Percentiles rank a stretch among this genome's conserved stretches.
Conservation (phyloP, 2,888 invertebrate genomes). For the Gari tellinella region DNA sequence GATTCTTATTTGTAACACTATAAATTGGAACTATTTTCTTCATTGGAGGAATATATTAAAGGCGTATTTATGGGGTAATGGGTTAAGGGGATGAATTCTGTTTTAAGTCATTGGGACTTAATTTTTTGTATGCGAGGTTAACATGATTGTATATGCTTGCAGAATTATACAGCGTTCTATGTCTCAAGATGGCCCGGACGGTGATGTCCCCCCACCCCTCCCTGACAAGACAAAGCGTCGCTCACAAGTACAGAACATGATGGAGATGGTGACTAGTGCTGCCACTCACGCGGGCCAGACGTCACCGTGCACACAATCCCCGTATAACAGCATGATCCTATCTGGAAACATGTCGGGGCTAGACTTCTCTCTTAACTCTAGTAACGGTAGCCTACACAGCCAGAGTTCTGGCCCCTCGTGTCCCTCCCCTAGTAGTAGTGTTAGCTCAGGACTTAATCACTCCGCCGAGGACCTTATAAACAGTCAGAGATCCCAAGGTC, state of each 20-base stretch:
- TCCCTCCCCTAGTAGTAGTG: slow-evolving; percentile 89
- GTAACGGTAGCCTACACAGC: slow-evolving; percentile 57
- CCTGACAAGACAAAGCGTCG: slow-evolving; percentile 71
- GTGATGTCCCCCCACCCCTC: slow-evolving; percentile 65
- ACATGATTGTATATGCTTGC: too few relatives aligned
- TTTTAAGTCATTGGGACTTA: too few relatives aligned
- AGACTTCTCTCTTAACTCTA: slow-evolving; percentile 57
- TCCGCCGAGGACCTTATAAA: slow-evolving; percentile 85
- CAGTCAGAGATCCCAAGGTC: slow-evolving; percentile 38
- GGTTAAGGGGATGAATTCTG: too few relatives aligned
- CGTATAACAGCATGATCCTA: slow-evolving; percentile 61
- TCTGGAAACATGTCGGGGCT: slow-evolving; percentile 50
- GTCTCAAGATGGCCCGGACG: slow-evolving; percentile 59
- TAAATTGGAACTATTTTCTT: too few relatives aligned
- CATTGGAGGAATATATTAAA: too few relatives aligned
- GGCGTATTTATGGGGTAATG: too few relatives aligned
- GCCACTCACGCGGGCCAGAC: slow-evolving; percentile 34
- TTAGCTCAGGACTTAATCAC: slow-evolving; percentile 94
- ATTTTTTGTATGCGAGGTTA: too few relatives aligned
- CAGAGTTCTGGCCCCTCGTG: slow-evolving; percentile 70
- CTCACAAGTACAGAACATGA: slow-evolving; percentile 67
- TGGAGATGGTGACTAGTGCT: slow-evolving; percentile 65
- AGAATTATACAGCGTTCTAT: slow-evolving; percentile 65
- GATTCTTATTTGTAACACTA: too few relatives aligned
- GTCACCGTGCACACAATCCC: slow-evolving; percentile 50